phyloP scores from a whole-genome alignment of 1,140 invertebrate genomes.

The Sycophila sp. region DNA sequence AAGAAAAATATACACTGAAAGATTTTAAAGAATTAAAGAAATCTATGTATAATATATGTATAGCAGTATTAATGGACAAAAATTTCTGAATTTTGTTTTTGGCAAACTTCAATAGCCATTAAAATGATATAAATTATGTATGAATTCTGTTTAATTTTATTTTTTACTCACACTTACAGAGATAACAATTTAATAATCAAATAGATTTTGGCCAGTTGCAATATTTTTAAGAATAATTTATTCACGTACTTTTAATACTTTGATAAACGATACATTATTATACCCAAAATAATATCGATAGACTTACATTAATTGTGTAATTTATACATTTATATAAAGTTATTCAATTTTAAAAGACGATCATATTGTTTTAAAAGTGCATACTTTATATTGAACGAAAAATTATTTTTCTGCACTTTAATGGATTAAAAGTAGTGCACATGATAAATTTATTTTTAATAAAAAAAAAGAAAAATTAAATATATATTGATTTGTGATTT shows the following conservation, averaged over 20 bases:
- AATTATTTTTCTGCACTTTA: neutral
- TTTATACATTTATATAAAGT: neutral
- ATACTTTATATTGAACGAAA: neutral
- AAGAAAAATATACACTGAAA: neutral
- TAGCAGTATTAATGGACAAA: constrained; percentile 3
- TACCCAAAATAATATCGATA: neutral
- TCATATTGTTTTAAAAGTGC: neutral
- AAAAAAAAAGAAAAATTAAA: neutral
- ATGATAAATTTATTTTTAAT: constrained; percentile 17
- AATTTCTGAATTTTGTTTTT: neutral
- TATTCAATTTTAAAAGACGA: neutral
- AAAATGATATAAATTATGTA: too few relatives aligned
- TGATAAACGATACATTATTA: neutral
- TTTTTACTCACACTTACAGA: neutral
- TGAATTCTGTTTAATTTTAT: neutral
- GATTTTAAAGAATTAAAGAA: neutral
- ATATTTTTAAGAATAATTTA: constrained; percentile 18
- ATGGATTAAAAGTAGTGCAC: neutral
- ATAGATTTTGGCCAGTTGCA: constrained; percentile 1
- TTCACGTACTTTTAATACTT: constrained; percentile 2
- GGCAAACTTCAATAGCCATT: neutral
- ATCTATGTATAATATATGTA: constrained; percentile 12
- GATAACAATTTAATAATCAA: neutral
- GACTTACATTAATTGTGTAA: neutral
- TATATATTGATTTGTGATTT: neutral